Percentiles rank a stretch among this genome's conserved stretches.
These are phyloP conservation scores for Phrynosoma platyrhinos DNA, from an alignment of 2,113 vertebrate species.

Conservation along the genomic window DNA sequence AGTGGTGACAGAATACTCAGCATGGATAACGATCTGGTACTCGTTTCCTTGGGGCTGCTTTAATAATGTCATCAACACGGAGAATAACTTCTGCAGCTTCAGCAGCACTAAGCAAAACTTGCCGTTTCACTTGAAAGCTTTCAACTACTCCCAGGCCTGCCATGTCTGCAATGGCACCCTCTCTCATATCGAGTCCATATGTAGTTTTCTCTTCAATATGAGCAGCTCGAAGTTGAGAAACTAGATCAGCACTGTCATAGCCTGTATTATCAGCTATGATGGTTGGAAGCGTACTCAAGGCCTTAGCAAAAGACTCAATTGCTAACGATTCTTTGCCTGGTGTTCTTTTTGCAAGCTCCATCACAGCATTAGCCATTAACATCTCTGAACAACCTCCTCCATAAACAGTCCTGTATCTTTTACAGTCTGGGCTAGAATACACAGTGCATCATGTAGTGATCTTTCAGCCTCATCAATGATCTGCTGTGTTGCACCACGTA, in stretches of 20 bases:
- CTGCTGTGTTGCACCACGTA: conserved; percentile 95
- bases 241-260: conserved; percentile 96
- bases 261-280: conserved; percentile 98
- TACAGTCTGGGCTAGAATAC: conserved; percentile 93
- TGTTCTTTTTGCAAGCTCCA: conserved; percentile 89
- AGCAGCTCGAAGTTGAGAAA: conserved; percentile 94
- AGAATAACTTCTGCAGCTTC: conserved; percentile 99
- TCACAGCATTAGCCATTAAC: conserved; percentile 96
- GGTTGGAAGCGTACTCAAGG: conserved; percentile 93
- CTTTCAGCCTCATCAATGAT: conserved; percentile 97
- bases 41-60: conserved; percentile 96
- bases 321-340: conserved; percentile 97
- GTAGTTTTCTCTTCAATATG: conserved; percentile 89
- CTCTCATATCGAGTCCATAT: conserved; percentile 92
- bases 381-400: conserved; percentile 99
- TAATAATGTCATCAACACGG: conserved; percentile 97
- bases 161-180: conserved; percentile 91
- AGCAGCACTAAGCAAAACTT: conserved; percentile 93
- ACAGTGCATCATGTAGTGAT: conserved; percentile 95
- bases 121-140: conserved; percentile 98
- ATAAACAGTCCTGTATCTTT: conserved; percentile 95
- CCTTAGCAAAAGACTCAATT: conserved; percentile 97
- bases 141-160: conserved; percentile 89
- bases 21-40: conserved; percentile 97
- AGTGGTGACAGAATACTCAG: conserved; percentile 72